phyloP scores from a whole-genome alignment of 2,888 invertebrate genomes.

The Lutraria lutraria region DNA sequence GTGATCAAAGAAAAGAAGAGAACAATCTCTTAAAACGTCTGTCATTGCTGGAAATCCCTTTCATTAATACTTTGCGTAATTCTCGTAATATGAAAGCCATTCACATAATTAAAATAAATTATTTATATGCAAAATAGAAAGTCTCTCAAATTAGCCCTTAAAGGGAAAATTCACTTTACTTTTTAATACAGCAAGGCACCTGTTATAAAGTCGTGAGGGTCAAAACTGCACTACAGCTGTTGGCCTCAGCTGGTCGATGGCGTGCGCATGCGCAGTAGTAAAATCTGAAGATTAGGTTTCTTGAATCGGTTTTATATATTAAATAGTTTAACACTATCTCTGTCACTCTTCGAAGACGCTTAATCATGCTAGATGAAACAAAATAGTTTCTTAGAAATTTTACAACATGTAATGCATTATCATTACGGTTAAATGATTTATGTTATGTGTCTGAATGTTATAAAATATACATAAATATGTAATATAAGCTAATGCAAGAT shows the following conservation, averaged over 20 bases:
- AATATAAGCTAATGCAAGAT: too few relatives aligned
- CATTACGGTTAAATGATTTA: too few relatives aligned
- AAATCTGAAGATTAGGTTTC: constrained; percentile 31
- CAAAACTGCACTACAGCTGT: constrained; percentile 43
- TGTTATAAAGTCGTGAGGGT: constrained; percentile 30
- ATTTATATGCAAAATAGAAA: constrained; percentile 31
- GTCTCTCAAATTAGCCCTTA: constrained; percentile 20
- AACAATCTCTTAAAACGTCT: constrained; percentile 17
- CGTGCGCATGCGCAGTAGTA: constrained; percentile 60
- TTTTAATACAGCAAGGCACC: constrained; percentile 33
- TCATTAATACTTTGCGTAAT: constrained; percentile 29
- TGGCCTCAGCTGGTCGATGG: constrained; percentile 64
- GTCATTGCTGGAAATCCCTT: constrained; percentile 8
- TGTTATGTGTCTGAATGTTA: too few relatives aligned
- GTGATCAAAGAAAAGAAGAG: not conserved
- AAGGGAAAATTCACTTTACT: constrained; percentile 22
- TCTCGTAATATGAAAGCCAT: constrained; percentile 32
- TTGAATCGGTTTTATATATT: constrained; percentile 2
- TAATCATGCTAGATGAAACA: not conserved
- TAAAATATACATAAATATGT: too few relatives aligned
- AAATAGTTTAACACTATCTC: not conserved
- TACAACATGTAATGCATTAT: not conserved
- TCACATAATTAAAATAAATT: constrained; percentile 31
- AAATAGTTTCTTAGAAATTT: constrained; percentile 7
- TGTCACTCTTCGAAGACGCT: constrained; percentile 6